Evolutionary conservation across 2,797 vertebrate species (phyloP).

Genomic region (Hapalemur alaotrensis): DNA sequence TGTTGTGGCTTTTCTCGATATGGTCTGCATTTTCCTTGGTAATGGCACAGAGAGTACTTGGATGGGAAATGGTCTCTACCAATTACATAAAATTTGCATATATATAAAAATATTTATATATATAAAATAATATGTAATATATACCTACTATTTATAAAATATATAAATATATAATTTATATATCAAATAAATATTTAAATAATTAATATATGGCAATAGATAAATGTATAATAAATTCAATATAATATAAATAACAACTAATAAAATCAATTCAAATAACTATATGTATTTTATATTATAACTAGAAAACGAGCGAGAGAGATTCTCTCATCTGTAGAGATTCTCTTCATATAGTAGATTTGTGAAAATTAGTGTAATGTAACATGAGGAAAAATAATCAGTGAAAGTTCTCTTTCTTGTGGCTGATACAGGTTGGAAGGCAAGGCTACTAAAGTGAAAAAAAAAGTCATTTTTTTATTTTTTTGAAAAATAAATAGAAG

Average conservation of each 20-base stretch:
- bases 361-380: background rate
- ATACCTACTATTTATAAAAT: background rate
- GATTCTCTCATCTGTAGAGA: background rate
- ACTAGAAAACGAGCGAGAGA: background rate
- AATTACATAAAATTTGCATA: background rate
- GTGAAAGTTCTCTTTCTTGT: background rate
- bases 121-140: background rate
- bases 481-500: background rate
- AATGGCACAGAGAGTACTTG: background rate
- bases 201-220: background rate
- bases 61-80: background rate
- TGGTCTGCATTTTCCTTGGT: accelerated
- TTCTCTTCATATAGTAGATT: background rate
- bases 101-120: background rate
- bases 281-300: background rate
- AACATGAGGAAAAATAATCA: background rate
- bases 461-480: background rate
- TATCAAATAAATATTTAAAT: background rate
- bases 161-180: background rate
- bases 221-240: background rate
- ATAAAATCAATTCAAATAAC: background rate
- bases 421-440: background rate
- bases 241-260: background rate
- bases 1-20: background rate
- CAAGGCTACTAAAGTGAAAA: background rate